Conservation (phyloP, 1,140 invertebrate genomes). For the Melanaphis sacchari region DNA sequence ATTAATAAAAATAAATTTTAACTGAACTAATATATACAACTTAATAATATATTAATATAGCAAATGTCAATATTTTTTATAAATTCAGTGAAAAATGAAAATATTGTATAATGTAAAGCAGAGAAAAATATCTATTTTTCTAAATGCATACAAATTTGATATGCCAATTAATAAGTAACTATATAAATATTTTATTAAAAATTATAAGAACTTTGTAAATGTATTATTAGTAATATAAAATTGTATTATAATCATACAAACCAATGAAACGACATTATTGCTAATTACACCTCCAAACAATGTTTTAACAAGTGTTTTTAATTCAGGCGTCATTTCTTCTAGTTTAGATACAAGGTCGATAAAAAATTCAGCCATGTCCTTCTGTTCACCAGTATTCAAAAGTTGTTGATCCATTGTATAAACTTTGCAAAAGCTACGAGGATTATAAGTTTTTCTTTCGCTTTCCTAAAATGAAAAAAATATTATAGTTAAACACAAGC, state of each 20-base stretch:
- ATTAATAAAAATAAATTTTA: too few species aligned
- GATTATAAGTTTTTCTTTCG: conserved; percentile 94
- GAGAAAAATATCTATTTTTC: background rate
- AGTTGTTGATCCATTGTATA: conserved; percentile 97
- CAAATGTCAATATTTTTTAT: background rate
- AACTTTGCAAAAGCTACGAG: conserved; percentile 92
- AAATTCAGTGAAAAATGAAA: background rate
- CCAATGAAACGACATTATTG: conserved; percentile 92
- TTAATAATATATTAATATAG: too few species aligned
- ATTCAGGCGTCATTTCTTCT: conserved; percentile 92
- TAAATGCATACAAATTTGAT: background rate
- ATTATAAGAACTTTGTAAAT: background rate
- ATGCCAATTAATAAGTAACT: background rate
- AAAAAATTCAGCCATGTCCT: conserved; percentile 98
- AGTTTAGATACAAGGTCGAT: conserved; percentile 94
- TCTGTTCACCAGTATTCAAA: conserved; percentile 94
- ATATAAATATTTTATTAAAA: background rate
- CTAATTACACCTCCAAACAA: conserved; percentile 91
- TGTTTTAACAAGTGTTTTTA: conserved; percentile 89
- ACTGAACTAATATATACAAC: too few species aligned
- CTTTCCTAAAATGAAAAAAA: conserved; percentile 73
- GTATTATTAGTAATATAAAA: background rate
- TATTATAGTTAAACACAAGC: background rate
- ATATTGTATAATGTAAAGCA: background rate
- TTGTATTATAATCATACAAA: conserved; percentile 63